Evolutionary conservation across 2,797 vertebrate genomes (phyloP).

Genomic region (Oceanodroma leucorhoa): DNA sequence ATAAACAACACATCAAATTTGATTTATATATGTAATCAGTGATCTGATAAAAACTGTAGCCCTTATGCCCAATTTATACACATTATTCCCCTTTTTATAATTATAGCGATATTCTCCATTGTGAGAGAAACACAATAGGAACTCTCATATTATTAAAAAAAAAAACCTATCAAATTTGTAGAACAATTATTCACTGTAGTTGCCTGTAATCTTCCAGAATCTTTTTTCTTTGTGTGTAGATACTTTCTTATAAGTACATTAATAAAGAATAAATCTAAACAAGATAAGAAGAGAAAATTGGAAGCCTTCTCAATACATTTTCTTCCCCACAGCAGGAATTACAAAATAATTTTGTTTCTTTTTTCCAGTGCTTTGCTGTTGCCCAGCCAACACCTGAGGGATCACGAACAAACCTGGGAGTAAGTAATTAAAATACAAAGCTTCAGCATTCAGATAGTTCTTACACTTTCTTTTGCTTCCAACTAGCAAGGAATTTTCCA

Average conservation of each 20-base stretch:
- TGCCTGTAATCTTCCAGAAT: slow-evolving; percentile 24
- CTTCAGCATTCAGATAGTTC: slow-evolving; percentile 74
- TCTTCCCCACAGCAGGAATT: slow-evolving; percentile 46
- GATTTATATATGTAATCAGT: background rate
- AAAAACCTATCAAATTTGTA: background rate
- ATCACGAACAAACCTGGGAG: slow-evolving; percentile 59
- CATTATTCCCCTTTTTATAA: background rate
- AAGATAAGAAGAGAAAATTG: slow-evolving; percentile 57
- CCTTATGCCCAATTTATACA: background rate
- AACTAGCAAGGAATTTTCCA: slow-evolving; percentile 73
- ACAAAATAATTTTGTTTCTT: slow-evolving; percentile 60
- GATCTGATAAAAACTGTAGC: slow-evolving; percentile 4
- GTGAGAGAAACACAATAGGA: slow-evolving; percentile 15
- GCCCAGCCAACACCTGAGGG: slow-evolving; percentile 67
- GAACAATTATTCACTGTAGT: slow-evolving; percentile 29
- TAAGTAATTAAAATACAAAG: slow-evolving; percentile 81
- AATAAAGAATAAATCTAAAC: slow-evolving; percentile 65
- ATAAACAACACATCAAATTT: background rate
- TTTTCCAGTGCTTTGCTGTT: slow-evolving; percentile 53
- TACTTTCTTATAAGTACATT: slow-evolving; percentile 50
- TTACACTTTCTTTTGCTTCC: slow-evolving; percentile 74
- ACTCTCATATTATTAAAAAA: slow-evolving; percentile 16
- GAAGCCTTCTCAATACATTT: slow-evolving; percentile 44
- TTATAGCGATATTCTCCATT: background rate
- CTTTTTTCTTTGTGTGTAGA: slow-evolving; percentile 14